phyloP scores from a whole-genome alignment of 2,888 invertebrate species.

The Myopa tessellatipennis region DNA sequence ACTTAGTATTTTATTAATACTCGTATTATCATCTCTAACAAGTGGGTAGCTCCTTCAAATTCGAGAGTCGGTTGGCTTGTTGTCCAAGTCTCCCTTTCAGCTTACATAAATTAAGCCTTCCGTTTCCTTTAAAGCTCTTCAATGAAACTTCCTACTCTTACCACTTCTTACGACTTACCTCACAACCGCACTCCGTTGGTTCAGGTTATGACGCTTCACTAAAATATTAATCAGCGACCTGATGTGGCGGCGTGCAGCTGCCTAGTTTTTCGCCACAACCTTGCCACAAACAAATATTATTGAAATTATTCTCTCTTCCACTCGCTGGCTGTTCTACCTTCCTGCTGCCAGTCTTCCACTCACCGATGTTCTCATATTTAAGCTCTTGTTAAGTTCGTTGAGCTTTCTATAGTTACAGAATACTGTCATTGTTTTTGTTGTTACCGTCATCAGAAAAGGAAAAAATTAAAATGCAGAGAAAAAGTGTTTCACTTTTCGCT shows the following conservation, averaged over 20 bases:
- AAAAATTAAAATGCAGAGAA: neutral
- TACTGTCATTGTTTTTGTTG: constrained; percentile 22
- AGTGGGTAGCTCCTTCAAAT: too few relatives aligned
- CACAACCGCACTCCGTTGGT: neutral
- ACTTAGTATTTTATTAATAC: too few relatives aligned
- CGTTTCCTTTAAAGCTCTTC: constrained; percentile 22
- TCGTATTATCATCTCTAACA: too few relatives aligned
- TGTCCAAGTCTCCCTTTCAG: neutral
- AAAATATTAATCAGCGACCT: constrained; percentile 21
- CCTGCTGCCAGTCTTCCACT: neutral
- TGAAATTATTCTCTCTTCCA: constrained; percentile 6
- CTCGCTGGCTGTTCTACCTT: neutral
- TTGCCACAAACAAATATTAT: constrained; percentile 22
- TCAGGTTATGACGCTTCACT: constrained; percentile 27
- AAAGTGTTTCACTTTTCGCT: constrained; percentile 8
- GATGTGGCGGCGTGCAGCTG: constrained; percentile 5
- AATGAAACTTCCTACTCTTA: constrained; percentile 6
- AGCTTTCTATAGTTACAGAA: constrained; percentile 6
- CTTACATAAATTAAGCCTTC: constrained; percentile 21
- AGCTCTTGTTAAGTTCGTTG: neutral
- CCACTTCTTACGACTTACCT: neutral
- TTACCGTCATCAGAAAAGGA: constrained; percentile 9
- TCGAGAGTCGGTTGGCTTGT: neutral
- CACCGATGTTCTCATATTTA: constrained; percentile 1
- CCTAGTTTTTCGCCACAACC: neutral